A percentile compares a stretch with the other conserved stretches of the same genome.
These are phyloP conservation scores for Temnopleurus reevesii DNA, from an alignment of 53 echinoderm and acorn worm genomes.

Conservation along the genomic window DNA sequence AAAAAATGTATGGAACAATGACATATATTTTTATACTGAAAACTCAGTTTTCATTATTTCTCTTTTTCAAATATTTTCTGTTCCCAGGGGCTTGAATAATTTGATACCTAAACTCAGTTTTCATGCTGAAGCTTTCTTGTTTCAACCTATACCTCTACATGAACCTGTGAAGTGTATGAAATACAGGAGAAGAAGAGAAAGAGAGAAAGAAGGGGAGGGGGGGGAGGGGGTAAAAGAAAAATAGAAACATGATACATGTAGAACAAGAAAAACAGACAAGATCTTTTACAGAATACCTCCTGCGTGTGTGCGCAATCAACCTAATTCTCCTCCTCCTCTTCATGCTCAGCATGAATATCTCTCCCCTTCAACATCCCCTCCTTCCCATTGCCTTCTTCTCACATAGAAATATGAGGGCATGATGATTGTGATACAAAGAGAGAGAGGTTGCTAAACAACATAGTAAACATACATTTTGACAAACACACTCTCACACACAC, in stretches of 20 bases:
- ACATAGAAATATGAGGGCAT: too few relatives aligned
- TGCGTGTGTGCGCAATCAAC: too few relatives aligned
- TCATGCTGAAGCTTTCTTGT: too few relatives aligned
- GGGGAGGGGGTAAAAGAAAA: not conserved
- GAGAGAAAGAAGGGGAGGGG: not conserved
- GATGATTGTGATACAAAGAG: too few relatives aligned
- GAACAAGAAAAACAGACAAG: too few relatives aligned
- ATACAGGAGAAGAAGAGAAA: not conserved
- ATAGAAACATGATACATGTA: too few relatives aligned
- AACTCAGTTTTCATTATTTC: not conserved
- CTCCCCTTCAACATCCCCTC: too few relatives aligned
- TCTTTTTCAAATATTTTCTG: not conserved
- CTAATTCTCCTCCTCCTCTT: too few relatives aligned
- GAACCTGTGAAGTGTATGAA: not conserved
- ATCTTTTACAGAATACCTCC: too few relatives aligned
- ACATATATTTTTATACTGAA: not conserved
- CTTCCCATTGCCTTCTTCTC: too few relatives aligned
- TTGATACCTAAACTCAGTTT: not conserved
- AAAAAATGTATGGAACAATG: not conserved
- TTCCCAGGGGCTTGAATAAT: conserved; percentile 6
- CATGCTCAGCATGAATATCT: not conserved
- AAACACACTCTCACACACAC: not conserved
- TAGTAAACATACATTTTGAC: not conserved
- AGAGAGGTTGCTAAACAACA: not conserved
- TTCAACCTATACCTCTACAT: too few relatives aligned